Evolutionary conservation across 2,113 vertebrate genomes (phyloP).

Genomic region (Porphyrio hochstetteri): DNA sequence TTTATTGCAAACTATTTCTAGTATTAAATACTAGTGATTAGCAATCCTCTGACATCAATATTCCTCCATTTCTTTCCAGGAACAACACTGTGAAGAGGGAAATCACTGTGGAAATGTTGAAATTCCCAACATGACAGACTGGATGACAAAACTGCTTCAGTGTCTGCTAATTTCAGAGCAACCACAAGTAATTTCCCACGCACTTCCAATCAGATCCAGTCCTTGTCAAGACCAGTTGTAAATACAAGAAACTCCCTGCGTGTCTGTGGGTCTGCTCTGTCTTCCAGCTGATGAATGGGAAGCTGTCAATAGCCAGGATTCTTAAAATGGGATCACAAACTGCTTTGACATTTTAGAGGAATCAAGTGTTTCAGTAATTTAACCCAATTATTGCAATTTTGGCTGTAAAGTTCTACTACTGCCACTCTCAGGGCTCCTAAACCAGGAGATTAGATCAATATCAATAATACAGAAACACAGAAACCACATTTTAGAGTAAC

Average conservation of each 20-base stretch:
- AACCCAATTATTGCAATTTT: background rate
- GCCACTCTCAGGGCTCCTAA: background rate
- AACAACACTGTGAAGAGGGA: background rate
- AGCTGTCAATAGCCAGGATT: background rate
- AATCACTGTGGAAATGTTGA: background rate
- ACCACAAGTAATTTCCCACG: background rate
- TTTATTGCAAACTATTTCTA: background rate
- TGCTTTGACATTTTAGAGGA: background rate
- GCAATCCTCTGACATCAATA: background rate
- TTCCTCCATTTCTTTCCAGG: background rate
- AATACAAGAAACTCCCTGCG: background rate
- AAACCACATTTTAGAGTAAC: background rate
- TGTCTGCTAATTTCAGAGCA: background rate
- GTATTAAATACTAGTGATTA: background rate
- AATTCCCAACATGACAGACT: background rate
- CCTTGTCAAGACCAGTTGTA: background rate
- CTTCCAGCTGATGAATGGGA: background rate
- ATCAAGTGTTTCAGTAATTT: background rate
- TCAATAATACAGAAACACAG: background rate
- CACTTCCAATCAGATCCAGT: background rate
- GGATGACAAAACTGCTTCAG: background rate
- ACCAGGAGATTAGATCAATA: background rate
- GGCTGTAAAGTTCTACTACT: background rate
- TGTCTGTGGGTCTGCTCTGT: background rate
- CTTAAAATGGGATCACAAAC: background rate